A percentile compares a stretch with the other conserved stretches of the same genome.
Conservation (phyloP, 2,888 invertebrate genomes). For the Hypomecis atomaria region DNA sequence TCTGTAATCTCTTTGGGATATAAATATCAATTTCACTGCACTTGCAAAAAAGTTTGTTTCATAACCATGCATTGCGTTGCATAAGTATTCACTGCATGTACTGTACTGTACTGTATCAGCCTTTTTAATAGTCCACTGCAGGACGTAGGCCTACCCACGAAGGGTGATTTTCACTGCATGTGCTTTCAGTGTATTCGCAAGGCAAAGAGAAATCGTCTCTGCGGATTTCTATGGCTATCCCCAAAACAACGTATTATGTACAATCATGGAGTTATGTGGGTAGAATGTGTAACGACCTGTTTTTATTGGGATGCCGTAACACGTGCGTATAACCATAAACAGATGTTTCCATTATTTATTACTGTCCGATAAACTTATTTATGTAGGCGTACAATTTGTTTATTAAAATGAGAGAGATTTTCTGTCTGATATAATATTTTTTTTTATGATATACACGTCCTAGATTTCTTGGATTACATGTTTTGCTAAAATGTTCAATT, state of each 20-base stretch:
- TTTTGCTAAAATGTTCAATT: too few species aligned
- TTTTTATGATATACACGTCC: background rate
- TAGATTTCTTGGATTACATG: background rate
- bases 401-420: conserved; percentile 4
- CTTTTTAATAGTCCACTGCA: too few species aligned
- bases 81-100: too few species aligned
- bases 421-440: background rate
- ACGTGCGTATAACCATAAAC: conserved; percentile 11
- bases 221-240: background rate
- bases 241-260: conserved; percentile 3
- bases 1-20: too few species aligned
- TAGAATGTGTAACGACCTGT: conserved; percentile 19
- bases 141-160: too few species aligned
- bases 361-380: conserved; percentile 1
- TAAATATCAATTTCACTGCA: too few species aligned
- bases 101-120: too few species aligned
- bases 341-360: conserved; percentile 14
- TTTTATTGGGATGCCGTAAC: conserved; percentile 14
- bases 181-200: too few species aligned
- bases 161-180: too few species aligned
- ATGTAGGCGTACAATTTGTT: background rate
- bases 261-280: conserved; percentile 9
- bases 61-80: too few species aligned
- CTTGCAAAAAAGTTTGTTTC: too few species aligned
- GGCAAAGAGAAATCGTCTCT: too few species aligned